These are phyloP conservation scores for Sebastolobus alascanus DNA, from an alignment of 2,797 vertebrate species.

Conservation along the genomic window DNA sequence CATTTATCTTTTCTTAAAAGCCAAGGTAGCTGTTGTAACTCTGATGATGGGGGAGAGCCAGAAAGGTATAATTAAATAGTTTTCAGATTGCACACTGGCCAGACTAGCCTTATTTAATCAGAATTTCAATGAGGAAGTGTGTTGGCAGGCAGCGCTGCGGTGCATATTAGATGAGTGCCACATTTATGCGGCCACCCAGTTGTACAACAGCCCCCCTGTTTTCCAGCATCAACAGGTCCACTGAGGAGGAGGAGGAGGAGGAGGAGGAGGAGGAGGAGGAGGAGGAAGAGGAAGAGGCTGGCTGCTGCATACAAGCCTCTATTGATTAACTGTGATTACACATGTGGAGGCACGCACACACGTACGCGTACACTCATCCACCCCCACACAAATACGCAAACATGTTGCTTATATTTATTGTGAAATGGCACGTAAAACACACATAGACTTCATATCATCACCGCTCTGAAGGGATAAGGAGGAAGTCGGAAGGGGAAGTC, in stretches of 20 bases:
- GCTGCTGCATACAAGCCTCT: conserved; percentile 72
- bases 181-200: conserved; percentile 77
- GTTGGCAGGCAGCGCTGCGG: conserved; percentile 67
- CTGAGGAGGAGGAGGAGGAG: conserved; percentile 62
- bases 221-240: conserved; percentile 79
- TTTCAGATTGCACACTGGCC: conserved; percentile 52
- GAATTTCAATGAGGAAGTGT: conserved; percentile 82
- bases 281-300: conserved; percentile 40
- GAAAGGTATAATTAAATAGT: conserved; percentile 67
- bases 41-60: conserved; percentile 31
- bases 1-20: conserved; percentile 35
- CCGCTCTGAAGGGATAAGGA: conserved; percentile 37
- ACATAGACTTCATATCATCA: conserved; percentile 16
- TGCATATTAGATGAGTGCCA: conserved; percentile 81
- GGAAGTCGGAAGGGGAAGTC: conserved; percentile 62
- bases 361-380: conserved; percentile 15
- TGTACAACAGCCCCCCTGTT: conserved; percentile 82
- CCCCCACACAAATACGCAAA: conserved; percentile 32
- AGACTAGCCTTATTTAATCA: conserved; percentile 69
- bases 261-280: conserved; percentile 41
- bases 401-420: conserved; percentile 26
- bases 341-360: conserved; percentile 51
- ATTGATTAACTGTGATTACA: conserved; percentile 77
- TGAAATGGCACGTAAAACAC: conserved; percentile 14
- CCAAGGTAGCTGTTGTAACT: conserved; percentile 35